Percentiles rank a stretch among this genome's conserved stretches.
Conservation (phyloP, 2,888 invertebrate genomes). For the Perithous albicinctus region DNA sequence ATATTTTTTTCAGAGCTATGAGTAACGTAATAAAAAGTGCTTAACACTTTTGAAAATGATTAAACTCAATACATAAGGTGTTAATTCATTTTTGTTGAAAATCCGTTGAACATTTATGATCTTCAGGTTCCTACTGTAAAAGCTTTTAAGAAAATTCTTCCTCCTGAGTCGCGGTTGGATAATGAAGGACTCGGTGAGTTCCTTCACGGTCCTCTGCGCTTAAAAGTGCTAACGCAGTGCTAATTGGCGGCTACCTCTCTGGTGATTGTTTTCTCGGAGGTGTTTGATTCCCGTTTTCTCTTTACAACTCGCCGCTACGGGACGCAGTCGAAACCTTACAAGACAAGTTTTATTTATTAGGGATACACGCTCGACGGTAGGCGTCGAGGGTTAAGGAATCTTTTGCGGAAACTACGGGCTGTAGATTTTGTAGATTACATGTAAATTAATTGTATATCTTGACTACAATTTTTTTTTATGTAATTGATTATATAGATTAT, state of each 20-base stretch:
- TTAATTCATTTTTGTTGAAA: neutral
- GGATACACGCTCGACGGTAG: neutral
- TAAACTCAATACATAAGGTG: neutral
- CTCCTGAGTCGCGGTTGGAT: neutral
- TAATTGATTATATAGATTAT: too few species aligned
- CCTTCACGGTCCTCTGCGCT: neutral
- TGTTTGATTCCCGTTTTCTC: slow-evolving; percentile 20
- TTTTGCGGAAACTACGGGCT: neutral
- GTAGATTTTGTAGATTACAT: neutral
- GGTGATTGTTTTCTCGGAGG: neutral
- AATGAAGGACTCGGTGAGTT: neutral
- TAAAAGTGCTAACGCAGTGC: slow-evolving; percentile 57
- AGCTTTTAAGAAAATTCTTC: slow-evolving; percentile 19
- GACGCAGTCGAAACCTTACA: neutral
- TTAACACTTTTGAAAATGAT: neutral
- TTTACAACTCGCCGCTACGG: neutral
- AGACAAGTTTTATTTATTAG: slow-evolving; percentile 21
- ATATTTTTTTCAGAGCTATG: too few species aligned
- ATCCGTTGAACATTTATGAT: slow-evolving; percentile 4
- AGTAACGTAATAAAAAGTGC: too few species aligned
- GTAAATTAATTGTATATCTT: too few species aligned
- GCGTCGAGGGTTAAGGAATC: neutral
- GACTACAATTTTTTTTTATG: too few species aligned
- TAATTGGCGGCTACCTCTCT: slow-evolving; percentile 56
- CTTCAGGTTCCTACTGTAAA: neutral